Evolutionary conservation across 2,888 invertebrate species (phyloP).

Genomic region (Phalera bucephala): DNA sequence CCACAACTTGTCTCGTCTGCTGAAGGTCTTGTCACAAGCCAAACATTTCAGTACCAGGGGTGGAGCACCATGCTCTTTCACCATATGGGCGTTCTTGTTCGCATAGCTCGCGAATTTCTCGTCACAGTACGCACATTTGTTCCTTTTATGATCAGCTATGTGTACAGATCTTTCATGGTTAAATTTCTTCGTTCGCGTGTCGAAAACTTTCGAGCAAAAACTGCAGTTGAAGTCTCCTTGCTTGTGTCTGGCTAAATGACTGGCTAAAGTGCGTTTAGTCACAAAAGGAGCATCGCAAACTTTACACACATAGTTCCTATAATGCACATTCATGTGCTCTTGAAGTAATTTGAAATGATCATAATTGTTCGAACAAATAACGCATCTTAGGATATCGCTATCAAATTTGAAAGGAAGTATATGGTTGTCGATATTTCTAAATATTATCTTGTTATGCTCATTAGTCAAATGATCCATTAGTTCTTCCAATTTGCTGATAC

Average conservation of each 20-base stretch:
- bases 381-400: conserved; percentile 29
- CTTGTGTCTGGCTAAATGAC: conserved; percentile 14
- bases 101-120: conserved; percentile 23
- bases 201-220: conserved; percentile 34
- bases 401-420: conserved; percentile 53
- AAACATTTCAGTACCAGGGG: conserved; percentile 33
- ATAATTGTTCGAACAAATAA: conserved; percentile 30
- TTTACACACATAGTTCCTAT: conserved; percentile 40
- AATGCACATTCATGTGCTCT: conserved; percentile 47
- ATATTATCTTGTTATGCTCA: conserved; percentile 18
- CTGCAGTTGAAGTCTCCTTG: conserved; percentile 33
- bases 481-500: conserved; percentile 11
- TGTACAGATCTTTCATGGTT: conserved; percentile 32
- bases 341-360: conserved; percentile 36
- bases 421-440: conserved; percentile 32
- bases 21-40: conserved; percentile 50
- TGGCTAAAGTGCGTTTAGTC: conserved; percentile 14
- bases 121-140: conserved; percentile 39
- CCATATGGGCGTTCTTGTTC: conserved; percentile 31
- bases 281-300: conserved; percentile 37
- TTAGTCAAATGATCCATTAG: conserved; percentile 13
- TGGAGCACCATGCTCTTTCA: conserved; percentile 27
- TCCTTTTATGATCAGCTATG: conserved; percentile 25
- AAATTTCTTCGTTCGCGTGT: conserved; percentile 33
- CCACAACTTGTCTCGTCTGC: conserved; percentile 18